Conservation (phyloP, 2,113 vertebrate species). For the Columba janthina region DNA sequence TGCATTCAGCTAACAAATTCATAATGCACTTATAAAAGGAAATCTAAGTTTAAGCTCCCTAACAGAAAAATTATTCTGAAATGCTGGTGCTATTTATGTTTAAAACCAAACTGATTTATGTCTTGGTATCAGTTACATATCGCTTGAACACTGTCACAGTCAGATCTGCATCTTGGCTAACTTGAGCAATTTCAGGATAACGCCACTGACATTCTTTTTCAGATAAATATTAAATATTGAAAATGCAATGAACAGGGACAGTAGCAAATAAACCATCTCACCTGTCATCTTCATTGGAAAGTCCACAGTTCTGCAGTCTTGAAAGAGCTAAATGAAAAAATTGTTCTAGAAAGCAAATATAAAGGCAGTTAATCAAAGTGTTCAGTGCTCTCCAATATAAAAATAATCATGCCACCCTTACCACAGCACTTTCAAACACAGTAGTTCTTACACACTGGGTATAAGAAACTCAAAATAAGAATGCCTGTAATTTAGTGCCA, state of each 20-base stretch:
- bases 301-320: slow-evolving; percentile 71
- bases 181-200: background rate
- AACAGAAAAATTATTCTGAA: background rate
- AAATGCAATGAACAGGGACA: background rate
- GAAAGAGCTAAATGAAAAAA: slow-evolving; percentile 74
- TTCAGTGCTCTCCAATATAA: background rate
- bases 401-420: background rate
- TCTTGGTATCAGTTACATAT: background rate
- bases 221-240: background rate
- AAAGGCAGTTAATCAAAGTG: background rate
- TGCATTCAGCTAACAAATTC: background rate
- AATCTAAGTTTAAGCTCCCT: background rate
- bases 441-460: background rate
- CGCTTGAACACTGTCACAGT: background rate
- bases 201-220: background rate
- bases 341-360: slow-evolving; percentile 65
- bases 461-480: background rate
- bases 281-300: slow-evolving; percentile 62
- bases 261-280: slow-evolving; percentile 58
- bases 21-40: background rate
- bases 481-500: background rate
- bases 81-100: background rate
- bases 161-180: background rate
- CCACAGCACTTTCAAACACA: background rate
- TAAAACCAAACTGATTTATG: background rate